Conservation (phyloP, 2,113 vertebrate genomes). For the Aptenodytes patagonicus region DNA sequence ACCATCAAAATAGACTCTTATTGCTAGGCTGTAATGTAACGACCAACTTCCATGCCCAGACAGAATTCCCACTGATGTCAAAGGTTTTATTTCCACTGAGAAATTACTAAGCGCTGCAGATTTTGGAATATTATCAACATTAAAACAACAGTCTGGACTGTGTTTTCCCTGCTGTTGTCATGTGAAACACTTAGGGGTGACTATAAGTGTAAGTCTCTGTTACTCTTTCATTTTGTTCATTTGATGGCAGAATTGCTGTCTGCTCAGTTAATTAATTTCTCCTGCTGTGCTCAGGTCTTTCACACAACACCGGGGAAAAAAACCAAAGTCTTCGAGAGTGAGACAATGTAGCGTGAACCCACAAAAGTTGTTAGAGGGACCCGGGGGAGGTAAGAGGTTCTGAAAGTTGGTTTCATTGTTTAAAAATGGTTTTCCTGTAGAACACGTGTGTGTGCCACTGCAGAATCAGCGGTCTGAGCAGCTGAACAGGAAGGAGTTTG, state of each 20-base stretch:
- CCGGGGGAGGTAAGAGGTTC: not conserved
- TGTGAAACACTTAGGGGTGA: constrained; percentile 35
- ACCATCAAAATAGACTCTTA: not conserved
- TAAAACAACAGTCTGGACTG: constrained; percentile 48
- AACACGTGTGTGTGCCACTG: not conserved
- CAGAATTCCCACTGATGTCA: constrained; percentile 26
- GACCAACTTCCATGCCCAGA: not conserved
- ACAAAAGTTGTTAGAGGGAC: not conserved
- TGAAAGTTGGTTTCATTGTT: not conserved
- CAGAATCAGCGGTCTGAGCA: not conserved
- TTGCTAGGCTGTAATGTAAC: not conserved
- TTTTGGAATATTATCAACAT: constrained; percentile 55
- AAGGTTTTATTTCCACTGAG: constrained; percentile 49
- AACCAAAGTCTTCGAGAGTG: not conserved
- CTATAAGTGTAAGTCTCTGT: constrained; percentile 14
- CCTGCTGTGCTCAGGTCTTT: not conserved
- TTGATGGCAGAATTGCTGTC: constrained; percentile 39
- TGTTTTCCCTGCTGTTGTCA: constrained; percentile 49
- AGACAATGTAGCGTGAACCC: not conserved
- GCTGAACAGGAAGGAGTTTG: not conserved
- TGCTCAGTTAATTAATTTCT: constrained; percentile 46
- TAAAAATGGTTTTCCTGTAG: not conserved
- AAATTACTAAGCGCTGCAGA: not conserved
- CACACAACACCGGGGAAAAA: not conserved
- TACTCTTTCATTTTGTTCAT: constrained; percentile 42